Percentiles rank a stretch among this genome's conserved stretches.
Evolutionary conservation across 2,113 vertebrate species (phyloP).

Genomic region (Amblyornis subalaris): DNA sequence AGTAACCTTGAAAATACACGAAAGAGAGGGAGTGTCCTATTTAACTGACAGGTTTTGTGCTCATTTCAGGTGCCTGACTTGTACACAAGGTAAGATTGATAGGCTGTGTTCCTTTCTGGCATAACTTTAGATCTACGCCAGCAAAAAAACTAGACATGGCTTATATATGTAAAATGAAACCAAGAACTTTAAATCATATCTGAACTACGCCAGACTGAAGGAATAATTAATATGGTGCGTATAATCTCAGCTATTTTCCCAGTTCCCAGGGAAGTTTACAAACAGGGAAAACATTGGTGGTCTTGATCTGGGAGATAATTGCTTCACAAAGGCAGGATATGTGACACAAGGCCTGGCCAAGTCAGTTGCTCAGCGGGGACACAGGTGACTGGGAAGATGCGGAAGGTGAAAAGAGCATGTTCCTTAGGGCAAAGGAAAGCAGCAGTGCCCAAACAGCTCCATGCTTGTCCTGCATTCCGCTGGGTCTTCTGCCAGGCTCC

Average conservation of each 20-base stretch:
- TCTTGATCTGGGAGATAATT: neutral
- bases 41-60: neutral
- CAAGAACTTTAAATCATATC: neutral
- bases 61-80: neutral
- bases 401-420: neutral
- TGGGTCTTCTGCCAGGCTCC: neutral
- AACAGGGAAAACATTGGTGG: neutral
- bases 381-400: neutral
- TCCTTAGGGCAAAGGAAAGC: neutral
- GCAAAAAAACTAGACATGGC: neutral
- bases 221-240: neutral
- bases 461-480: neutral
- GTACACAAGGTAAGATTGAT: neutral
- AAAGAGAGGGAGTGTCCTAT: neutral
- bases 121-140: neutral
- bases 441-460: neutral
- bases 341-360: neutral
- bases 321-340: neutral
- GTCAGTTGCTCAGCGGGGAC: neutral
- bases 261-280: neutral
- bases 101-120: neutral
- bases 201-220: neutral
- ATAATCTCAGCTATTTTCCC: neutral
- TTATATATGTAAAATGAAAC: neutral
- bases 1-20: neutral